Base-by-base conservation (phyloP, 2,113 vertebrate species). In the Paradoxurus hermaphroditus region DNA sequence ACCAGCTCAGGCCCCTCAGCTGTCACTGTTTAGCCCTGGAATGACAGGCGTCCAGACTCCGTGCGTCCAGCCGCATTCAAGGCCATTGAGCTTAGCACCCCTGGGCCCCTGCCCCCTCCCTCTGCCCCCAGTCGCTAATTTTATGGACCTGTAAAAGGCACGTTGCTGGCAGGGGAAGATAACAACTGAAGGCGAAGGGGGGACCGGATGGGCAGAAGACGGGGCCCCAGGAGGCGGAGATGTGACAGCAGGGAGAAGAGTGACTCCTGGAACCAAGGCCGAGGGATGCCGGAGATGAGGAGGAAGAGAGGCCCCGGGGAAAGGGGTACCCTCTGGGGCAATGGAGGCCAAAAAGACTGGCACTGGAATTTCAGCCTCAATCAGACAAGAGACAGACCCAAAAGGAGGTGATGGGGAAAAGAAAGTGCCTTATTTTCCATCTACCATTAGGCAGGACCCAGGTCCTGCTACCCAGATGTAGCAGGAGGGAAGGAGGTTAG, bases 141-240 rank as follows among this genome's bases (percentile, higher is more conserved):
- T 98, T 98, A 98, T 98, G 98, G 96, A 97, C 97, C 91, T 82
- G 89, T 82, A 86, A 97, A 94, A 97, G 90, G 96, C 97, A 97
- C 92, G 67, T 88, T 87, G 83, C 86, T 95, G 96, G 93, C 51
- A 77, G n/a, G 53, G 44, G 34, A 25, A 25, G 19, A 41, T n/a
- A 53, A 56, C 53, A 85, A 92, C 72, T 75, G 70, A 84, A 84
- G 78, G 51, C 8, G 23, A 89, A 72, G 31, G 49, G 59, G 82
- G 70, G 79, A 89, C 46, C 3, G 1, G 65, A 59, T 73, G 62
- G 73, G 72, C 70, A 53, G 36, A 68, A 56, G 49, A 70, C 63
- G 21, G 21, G 3, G 53, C 34, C 36, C 75, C 10, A 2, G 13
- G 81, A 63, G 78, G 62, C 1, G 12, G 70, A 82, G 94, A 51